phyloP scores from a whole-genome alignment of 1,140 invertebrate genomes.

The Drosophila eugracilis region DNA sequence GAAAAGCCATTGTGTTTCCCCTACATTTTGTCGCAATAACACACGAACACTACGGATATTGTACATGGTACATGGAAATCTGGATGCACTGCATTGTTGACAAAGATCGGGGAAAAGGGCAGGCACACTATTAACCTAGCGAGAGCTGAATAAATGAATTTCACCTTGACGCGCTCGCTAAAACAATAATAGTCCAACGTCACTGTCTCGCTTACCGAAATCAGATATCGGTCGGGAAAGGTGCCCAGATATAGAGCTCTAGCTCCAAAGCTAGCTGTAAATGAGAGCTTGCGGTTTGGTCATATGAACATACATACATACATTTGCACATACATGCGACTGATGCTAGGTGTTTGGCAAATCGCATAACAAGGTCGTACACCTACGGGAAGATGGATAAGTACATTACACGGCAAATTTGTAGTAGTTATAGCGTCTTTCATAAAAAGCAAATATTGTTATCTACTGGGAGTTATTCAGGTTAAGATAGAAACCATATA shows the following conservation, averaged over 20 bases:
- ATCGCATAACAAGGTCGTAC: slow-evolving; percentile 33
- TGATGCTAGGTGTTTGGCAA: slow-evolving; percentile 36
- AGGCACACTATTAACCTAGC: slow-evolving; percentile 75
- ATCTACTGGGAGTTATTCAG: background rate
- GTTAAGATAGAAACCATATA: too few species aligned
- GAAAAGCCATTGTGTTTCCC: slow-evolving; percentile 44
- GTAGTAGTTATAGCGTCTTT: background rate
- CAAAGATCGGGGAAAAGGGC: slow-evolving; percentile 24
- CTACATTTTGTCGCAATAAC: slow-evolving; percentile 28
- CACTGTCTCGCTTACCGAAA: slow-evolving; percentile 68
- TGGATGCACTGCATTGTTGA: slow-evolving; percentile 27
- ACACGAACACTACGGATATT: background rate
- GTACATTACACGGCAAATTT: background rate
- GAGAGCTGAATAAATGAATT: slow-evolving; percentile 73
- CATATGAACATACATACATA: background rate
- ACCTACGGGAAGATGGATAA: slow-evolving; percentile 27
- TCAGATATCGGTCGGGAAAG: slow-evolving; percentile 10
- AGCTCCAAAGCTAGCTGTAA: slow-evolving; percentile 18
- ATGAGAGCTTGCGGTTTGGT: slow-evolving; percentile 60
- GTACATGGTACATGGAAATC: slow-evolving; percentile 1
- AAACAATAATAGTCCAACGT: slow-evolving; percentile 70
- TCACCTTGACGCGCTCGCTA: slow-evolving; percentile 72
- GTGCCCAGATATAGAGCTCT: background rate
- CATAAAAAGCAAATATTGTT: background rate
- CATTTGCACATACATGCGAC: background rate